phyloP scores from a whole-genome alignment of 2,888 invertebrate genomes.

The Aphrophora alni region DNA sequence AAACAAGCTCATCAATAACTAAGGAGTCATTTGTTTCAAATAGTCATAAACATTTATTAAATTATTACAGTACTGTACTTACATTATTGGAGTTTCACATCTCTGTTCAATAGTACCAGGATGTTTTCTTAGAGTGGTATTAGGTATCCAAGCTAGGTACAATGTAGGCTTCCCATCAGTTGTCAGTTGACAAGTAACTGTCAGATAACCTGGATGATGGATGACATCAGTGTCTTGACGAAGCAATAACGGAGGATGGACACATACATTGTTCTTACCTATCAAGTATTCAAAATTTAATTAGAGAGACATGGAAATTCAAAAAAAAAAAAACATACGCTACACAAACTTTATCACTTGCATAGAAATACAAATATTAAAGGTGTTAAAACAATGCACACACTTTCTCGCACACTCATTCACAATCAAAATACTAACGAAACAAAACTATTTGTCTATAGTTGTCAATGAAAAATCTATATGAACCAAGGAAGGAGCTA shows the following conservation, averaged over 20 bases:
- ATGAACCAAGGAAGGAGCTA: no score
- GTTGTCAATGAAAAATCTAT: no score
- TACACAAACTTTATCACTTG: background rate
- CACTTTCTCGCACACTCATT: no score
- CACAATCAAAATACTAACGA: no score
- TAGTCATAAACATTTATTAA: no score
- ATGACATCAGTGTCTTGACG: conserved; percentile 82
- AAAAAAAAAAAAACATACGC: background rate
- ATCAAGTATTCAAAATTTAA: conserved; percentile 11
- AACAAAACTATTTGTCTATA: no score
- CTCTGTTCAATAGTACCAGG: conserved; percentile 58
- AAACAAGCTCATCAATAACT: no score
- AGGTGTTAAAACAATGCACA: no score
- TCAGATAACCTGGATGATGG: conserved; percentile 92
- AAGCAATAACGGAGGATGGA: conserved; percentile 88
- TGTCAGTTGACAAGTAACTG: conserved; percentile 83
- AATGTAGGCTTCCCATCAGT: conserved; percentile 73
- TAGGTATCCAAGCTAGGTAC: conserved; percentile 94
- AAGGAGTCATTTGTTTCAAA: no score
- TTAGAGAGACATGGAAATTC: background rate
- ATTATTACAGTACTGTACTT: no score
- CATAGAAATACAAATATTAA: conserved; percentile 3
- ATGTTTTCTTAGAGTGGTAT: conserved; percentile 85
- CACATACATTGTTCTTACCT: conserved; percentile 94
- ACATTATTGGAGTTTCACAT: conserved; percentile 33